phyloP scores from a whole-genome alignment of 2,797 vertebrate genomes.

The Babyrousa celebensis region DNA sequence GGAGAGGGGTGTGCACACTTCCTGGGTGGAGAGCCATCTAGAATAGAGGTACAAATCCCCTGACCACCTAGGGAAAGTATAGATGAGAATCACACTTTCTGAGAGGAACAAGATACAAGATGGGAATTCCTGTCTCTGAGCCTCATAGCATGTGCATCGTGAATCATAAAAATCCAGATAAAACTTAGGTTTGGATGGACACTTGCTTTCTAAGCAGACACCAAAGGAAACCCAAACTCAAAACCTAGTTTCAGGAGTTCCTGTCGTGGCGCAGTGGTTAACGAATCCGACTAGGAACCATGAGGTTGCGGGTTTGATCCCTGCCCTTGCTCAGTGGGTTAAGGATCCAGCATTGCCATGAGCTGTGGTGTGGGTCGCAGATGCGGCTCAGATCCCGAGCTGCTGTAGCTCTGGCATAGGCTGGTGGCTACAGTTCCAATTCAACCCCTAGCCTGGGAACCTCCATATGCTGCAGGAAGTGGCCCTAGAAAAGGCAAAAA shows the following conservation, averaged over 20 bases:
- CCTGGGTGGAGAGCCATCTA: background rate
- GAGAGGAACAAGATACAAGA: background rate
- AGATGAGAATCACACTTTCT: background rate
- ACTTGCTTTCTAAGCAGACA: background rate
- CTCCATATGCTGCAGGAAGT: no score
- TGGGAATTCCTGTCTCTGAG: background rate
- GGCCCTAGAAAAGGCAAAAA: no score
- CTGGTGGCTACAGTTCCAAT: no score
- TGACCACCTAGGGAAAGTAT: background rate
- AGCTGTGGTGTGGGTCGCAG: no score
- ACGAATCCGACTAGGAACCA: no score
- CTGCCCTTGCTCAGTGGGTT: no score
- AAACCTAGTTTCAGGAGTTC: background rate
- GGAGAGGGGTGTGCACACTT: background rate
- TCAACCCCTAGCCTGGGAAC: no score
- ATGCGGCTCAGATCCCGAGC: no score
- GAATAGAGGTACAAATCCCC: background rate
- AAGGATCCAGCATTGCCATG: no score
- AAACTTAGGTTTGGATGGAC: background rate
- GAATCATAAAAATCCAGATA: constrained; percentile 6
- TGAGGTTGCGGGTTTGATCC: no score
- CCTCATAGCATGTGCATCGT: background rate
- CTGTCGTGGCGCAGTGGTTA: no score
- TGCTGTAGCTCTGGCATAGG: no score
- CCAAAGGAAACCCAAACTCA: background rate